Evolutionary conservation across 2,888 invertebrate species (phyloP).

Genomic region (Priocnemis perturbator): DNA sequence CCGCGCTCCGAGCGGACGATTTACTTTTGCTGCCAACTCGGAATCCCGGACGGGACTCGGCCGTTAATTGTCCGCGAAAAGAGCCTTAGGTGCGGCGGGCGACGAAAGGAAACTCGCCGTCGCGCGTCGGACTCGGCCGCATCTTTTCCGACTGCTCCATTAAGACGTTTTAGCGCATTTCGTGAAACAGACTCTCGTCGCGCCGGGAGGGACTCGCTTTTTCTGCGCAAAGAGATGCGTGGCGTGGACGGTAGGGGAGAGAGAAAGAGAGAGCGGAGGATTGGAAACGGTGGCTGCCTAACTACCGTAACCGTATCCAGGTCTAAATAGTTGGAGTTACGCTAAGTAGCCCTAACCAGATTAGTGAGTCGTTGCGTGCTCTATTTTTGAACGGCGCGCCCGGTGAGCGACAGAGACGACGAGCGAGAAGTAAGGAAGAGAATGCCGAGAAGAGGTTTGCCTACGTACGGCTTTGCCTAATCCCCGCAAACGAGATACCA

Average conservation of each 20-base stretch:
- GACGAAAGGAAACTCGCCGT: no score
- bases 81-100: no score
- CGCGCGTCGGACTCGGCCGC: no score
- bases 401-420: conserved; percentile 31
- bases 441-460: conserved; percentile 26
- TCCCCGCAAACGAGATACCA: conserved; percentile 53
- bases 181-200: conserved; percentile 61
- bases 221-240: no score
- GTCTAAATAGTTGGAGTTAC: conserved; percentile 74
- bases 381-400: conserved; percentile 72
- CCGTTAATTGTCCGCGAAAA: conserved; percentile 61
- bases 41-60: conserved; percentile 38
- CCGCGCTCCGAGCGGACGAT: not conserved
- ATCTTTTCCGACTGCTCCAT: conserved; percentile 38
- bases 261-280: no score
- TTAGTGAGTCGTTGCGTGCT: conserved; percentile 75
- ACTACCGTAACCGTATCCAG: conserved; percentile 66
- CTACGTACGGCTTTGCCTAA: conserved; percentile 50
- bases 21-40: conserved; percentile 6
- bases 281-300: conserved; percentile 45
- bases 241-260: no score
- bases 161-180: conserved; percentile 73
- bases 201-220: conserved; percentile 9
- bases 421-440: conserved; percentile 21
- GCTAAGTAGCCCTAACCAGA: conserved; percentile 75